phyloP scores from a whole-genome alignment of 2,888 invertebrate species.

The Strigamia crassipes region DNA sequence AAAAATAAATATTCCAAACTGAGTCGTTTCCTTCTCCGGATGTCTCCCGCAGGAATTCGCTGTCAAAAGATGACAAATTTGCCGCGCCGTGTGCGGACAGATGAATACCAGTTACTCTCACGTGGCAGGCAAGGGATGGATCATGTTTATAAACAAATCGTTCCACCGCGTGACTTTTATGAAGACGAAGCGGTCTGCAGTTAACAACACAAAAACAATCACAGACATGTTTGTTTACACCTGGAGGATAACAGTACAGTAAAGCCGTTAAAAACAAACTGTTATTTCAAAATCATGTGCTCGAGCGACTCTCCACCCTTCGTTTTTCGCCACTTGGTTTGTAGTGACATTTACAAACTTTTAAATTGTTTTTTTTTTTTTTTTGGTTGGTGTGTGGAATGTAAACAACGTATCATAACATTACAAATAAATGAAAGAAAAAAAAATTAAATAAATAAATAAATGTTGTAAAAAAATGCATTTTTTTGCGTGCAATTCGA shows the following conservation, averaged over 20 bases:
- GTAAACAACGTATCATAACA: no score
- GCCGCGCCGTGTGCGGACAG: constrained; percentile 14
- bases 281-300: no score
- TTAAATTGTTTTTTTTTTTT: no score
- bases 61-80: constrained; percentile 39
- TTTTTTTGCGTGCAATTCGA: no score
- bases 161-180: not conserved
- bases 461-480: no score
- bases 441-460: no score
- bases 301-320: no score
- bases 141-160: constrained; percentile 24
- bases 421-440: no score
- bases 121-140: constrained; percentile 7
- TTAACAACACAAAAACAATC: not conserved
- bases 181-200: not conserved
- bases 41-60: constrained; percentile 5
- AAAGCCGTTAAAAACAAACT: not conserved
- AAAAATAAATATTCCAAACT: not conserved
- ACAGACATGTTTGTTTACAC: not conserved
- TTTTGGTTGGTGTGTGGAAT: no score
- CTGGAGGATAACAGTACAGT: not conserved
- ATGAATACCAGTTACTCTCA: constrained; percentile 19
- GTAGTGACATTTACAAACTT: no score
- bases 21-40: not conserved
- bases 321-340: no score